Percentiles rank a stretch among this genome's conserved stretches.
These are phyloP conservation scores for Catostylus mosaicus DNA, from an alignment of 30 jellyfish, hydroid and myxozoan genomes.

Conservation along the genomic window DNA sequence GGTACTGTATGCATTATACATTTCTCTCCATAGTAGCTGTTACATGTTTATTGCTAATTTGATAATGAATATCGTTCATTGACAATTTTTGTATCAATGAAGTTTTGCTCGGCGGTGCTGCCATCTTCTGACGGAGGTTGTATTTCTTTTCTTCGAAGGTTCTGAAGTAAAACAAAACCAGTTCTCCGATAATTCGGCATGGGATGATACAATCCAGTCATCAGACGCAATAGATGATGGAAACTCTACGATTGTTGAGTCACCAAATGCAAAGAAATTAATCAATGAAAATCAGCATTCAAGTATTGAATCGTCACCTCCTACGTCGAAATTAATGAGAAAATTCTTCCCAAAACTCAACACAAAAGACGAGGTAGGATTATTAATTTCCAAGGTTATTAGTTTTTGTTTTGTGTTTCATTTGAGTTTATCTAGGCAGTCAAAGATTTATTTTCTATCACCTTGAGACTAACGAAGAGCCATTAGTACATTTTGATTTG, in stretches of 20 bases:
- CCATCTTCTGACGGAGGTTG: not conserved
- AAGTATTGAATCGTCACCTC: slow-evolving; percentile 38
- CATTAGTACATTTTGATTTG: too few relatives aligned
- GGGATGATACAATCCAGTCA: slow-evolving; percentile 49
- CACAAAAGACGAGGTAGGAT: slow-evolving; percentile 30
- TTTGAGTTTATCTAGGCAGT: too few relatives aligned
- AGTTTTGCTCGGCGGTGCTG: not conserved
- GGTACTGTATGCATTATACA: not conserved
- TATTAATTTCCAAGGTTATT: too few relatives aligned
- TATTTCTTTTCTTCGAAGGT: not conserved
- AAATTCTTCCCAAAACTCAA: slow-evolving; percentile 41
- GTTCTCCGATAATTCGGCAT: slow-evolving; percentile 28
- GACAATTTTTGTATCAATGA: not conserved
- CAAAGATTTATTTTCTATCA: too few relatives aligned
- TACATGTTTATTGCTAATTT: not conserved
- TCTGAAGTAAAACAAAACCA: not conserved
- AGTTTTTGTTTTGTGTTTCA: too few relatives aligned
- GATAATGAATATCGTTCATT: not conserved
- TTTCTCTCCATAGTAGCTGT: not conserved
- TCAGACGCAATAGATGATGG: slow-evolving; percentile 35
- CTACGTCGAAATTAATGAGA: slow-evolving; percentile 52
- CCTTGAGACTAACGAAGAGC: too few relatives aligned
- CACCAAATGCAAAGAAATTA: slow-evolving; percentile 5
- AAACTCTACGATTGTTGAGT: slow-evolving; percentile 23
- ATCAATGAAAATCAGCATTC: not conserved